Evolutionary conservation across 2,888 invertebrate species (phyloP), one percentile per base, ranked within the genome.

Genomic region (Cheilosia scutellata): DNA sequence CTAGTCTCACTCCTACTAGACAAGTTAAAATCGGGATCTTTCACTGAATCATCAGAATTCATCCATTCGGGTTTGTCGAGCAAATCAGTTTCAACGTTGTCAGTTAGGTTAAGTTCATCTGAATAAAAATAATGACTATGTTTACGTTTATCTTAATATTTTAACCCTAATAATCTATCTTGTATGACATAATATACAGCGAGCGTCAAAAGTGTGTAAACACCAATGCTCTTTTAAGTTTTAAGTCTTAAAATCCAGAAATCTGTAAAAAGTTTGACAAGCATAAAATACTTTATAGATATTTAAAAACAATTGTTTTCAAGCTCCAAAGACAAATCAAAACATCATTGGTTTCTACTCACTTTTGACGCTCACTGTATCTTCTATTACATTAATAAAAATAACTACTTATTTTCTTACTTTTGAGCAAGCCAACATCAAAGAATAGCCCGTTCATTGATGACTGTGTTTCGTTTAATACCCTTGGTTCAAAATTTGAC

Each of bases 11-110:
- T n/a, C n/a, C 20, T 20, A 49, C 68, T 68, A 31, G 57, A 47
- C 13, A 70, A 57, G 31, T 55, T 65, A 40, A 66, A 33, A 71
- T 71, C 44, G 0, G 70, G 58, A 37, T 49, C 33, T 51, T 70
- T 40, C 11, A 68, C 1, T n/a, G n/a, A n/a, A n/a, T n/a, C n/a
- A n/a, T n/a, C n/a, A n/a, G n/a, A n/a, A n/a, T 58, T 49, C 47
- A 71, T 58, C 37, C 58, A 58, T 71, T 47, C 57, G n/a, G 58
- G 49, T 27, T 37, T 33, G 29, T 57, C n/a, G 20, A 9, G 55
- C 33, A 37, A 37, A 37, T 37, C 37, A 37, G 37, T 37, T 37
- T 37, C 37, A 37, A 37, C 37, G 37, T 37, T 37, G 37, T 37
- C 37, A 37, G 37, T 9, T 37, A 37, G 37, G 27, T 4, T 13